These are phyloP conservation scores for Eulithis prunata DNA, from an alignment of 2,888 invertebrate genomes.

Conservation along the genomic window DNA sequence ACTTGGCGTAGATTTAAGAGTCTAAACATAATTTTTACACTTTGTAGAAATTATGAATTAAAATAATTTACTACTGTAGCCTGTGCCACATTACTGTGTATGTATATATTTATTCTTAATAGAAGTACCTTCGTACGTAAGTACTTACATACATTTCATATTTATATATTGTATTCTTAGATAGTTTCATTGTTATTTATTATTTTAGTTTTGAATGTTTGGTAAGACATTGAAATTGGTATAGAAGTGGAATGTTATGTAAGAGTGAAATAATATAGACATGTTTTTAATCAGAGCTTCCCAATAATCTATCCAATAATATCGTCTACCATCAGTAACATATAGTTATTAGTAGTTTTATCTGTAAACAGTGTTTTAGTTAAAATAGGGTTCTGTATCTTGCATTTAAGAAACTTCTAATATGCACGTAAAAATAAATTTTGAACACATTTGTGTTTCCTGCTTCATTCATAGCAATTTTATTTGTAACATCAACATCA, in stretches of 20 bases:
- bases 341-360: slow-evolving; percentile 26
- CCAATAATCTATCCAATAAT: slow-evolving; percentile 61
- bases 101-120: slow-evolving; percentile 61
- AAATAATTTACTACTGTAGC: slow-evolving; percentile 59
- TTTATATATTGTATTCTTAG: slow-evolving; percentile 67
- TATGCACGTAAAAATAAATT: not conserved
- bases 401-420: not conserved
- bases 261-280: slow-evolving; percentile 58
- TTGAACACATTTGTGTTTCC: not conserved
- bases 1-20: slow-evolving; percentile 31
- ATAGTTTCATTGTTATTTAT: slow-evolving; percentile 72
- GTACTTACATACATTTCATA: slow-evolving; percentile 49
- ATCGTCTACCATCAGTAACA: slow-evolving; percentile 64
- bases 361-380: slow-evolving; percentile 10
- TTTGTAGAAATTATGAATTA: slow-evolving; percentile 29
- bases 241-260: slow-evolving; percentile 60
- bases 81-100: slow-evolving; percentile 78
- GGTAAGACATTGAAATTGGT: slow-evolving; percentile 54
- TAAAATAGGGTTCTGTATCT: slow-evolving; percentile 2
- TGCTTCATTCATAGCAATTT: too few species aligned
- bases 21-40: slow-evolving; percentile 38
- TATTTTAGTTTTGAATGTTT: slow-evolving; percentile 53
- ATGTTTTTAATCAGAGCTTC: slow-evolving; percentile 78
- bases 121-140: slow-evolving; percentile 44
- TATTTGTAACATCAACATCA: too few species aligned